Evolutionary conservation across 2,888 invertebrate species (phyloP).

Genomic region (Drosophila yooni): DNA sequence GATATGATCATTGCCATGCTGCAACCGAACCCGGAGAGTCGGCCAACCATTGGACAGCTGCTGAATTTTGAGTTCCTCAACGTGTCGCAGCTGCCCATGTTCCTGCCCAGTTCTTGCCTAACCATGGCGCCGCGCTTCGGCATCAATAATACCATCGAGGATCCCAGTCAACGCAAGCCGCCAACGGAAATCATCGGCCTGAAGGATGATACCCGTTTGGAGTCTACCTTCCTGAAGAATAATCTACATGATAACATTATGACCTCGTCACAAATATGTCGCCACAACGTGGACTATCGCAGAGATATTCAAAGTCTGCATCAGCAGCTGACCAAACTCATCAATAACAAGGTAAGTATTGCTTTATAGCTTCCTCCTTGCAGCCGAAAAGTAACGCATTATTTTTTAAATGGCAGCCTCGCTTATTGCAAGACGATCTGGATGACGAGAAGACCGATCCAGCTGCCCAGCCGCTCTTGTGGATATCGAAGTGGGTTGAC

Average conservation of each 20-base stretch:
- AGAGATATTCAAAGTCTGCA: conserved; percentile 83
- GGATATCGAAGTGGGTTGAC: conserved; percentile 99
- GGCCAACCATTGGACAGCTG: conserved; percentile 92
- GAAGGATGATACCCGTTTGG: conserved; percentile 83
- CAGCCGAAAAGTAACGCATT: neutral
- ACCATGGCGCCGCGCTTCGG: conserved; percentile 95
- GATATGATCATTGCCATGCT: conserved; percentile 93
- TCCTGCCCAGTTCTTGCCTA: conserved; percentile 96
- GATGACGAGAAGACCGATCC: conserved; percentile 97
- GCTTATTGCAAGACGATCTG: conserved; percentile 86
- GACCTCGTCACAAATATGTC: conserved; percentile 83
- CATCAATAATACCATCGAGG: conserved; percentile 78
- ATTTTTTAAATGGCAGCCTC: conserved; percentile 82
- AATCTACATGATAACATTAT: conserved; percentile 85
- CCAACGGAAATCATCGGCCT: conserved; percentile 88
- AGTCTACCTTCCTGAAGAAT: conserved; percentile 84
- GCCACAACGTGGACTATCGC: conserved; percentile 84
- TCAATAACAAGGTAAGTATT: conserved; percentile 80
- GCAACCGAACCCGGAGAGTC: conserved; percentile 92
- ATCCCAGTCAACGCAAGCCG: conserved; percentile 86
- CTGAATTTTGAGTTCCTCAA: conserved; percentile 91
- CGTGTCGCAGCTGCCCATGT: conserved; percentile 90
- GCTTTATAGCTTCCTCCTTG: neutral
- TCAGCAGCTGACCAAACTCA: conserved; percentile 82
- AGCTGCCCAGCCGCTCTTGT: conserved; percentile 96